Base-by-base conservation (phyloP, 2,797 vertebrate species). In the Chaetodon trifasciatus region DNA sequence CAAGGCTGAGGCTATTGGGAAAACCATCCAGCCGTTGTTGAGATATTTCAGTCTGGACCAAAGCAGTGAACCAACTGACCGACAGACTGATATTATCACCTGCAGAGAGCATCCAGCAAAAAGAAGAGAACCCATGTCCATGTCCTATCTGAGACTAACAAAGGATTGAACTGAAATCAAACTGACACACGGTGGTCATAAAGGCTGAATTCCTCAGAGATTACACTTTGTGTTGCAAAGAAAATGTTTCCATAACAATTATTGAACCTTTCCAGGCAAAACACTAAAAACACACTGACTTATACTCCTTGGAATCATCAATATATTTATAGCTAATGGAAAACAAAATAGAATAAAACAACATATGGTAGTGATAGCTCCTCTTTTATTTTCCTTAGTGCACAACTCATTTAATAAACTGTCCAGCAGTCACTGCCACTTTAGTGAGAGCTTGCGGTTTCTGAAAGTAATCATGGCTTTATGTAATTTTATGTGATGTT, bases 191-290 rank as follows among this genome's bases (percentile, higher is more conserved):
- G 52, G 47, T 3, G 46, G 47, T 69, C 28, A 47, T 70, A 13
- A 61, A 70, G 63, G 52, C 69, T 44, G 28, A 67, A 58, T 62
- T 58, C 56, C 44, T 76, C 23, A 32, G 53, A 21, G 9, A 21
- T 65, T 67, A 49, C 24, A 83, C 17, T 85, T 85, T 47, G 32
- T 1, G 1, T 19, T 39, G 12, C 72, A 47, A 80, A 79, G 40
- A 57, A 60, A 81, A 76, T 76, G 40, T 83, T 82, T 85, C 80
- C 79, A 56, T 39, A 60, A 39, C 40, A 76, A 70, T 74, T 84
- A 70, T 13, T 60, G 9, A 85, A 74, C 24, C 3, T 55, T 73
- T 74, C 66, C 49, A 67, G 12, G 56, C 19, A 50, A 79, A 78
- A 55, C 67, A 71, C 42, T 73, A 37, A 76, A 78, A 69, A 52